These are phyloP conservation scores for Seriola dumerili DNA, from an alignment of 2,113 vertebrate genomes.

Conservation along the genomic window DNA sequence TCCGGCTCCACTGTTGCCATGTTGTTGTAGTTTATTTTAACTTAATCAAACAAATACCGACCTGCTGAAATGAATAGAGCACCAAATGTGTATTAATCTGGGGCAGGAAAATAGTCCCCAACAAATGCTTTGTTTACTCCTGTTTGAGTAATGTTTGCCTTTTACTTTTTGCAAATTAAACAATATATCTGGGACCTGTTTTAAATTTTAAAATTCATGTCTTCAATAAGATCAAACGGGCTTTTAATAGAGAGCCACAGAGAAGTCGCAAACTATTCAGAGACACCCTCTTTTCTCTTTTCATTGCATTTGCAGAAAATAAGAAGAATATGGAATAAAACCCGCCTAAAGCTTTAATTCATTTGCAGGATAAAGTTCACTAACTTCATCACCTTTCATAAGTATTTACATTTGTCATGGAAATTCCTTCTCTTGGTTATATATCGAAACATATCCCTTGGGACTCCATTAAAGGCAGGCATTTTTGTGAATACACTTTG, in stretches of 20 bases:
- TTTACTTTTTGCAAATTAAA: background rate
- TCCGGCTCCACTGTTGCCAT: background rate
- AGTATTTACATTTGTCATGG: too few species aligned
- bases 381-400: too few species aligned
- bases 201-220: background rate
- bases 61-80: background rate
- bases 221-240: background rate
- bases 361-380: background rate
- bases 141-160: background rate
- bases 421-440: too few species aligned
- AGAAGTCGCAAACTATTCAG: background rate
- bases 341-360: too few species aligned
- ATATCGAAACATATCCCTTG: too few species aligned
- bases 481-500: slow-evolving; percentile 6
- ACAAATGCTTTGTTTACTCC: background rate
- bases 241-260: background rate
- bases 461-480: too few species aligned
- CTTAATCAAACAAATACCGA: background rate
- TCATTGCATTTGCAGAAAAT: background rate
- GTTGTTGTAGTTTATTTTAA: background rate
- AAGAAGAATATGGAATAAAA: background rate
- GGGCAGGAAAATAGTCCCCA: background rate
- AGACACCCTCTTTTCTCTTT: background rate
- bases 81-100: background rate
- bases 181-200: background rate